Evolutionary conservation across 1,140 invertebrate genomes (phyloP), one percentile per base, ranked within the genome.

Genomic region (Coboldia fuscipes): DNA sequence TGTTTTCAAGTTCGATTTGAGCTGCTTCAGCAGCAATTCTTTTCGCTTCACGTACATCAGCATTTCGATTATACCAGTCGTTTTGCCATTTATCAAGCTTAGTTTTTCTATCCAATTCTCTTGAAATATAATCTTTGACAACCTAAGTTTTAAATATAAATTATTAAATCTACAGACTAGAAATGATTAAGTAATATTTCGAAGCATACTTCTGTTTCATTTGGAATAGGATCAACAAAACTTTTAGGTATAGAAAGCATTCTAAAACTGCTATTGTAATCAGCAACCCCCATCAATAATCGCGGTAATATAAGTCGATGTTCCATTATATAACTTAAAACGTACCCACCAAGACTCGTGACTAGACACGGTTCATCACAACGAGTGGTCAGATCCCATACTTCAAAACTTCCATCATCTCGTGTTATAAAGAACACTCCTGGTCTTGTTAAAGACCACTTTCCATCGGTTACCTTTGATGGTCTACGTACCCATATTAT

Each of bases 241-340:
- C 50, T 48, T 30, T 44, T 41, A 0, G 68, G 68, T 33, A 63
- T 42, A 30, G 59, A 53, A 30, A 68, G 68, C 46, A 70, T 60
- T 37, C 67, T 57, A 15, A 73, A 61, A 24, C 63, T 62, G 9
- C 67, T 69, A 40, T 68, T 70, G 22, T 58, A 61, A 44, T 74
- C 69, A 20, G 58, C 61, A 19, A 67, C 58, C 14, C 60, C 63
- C 12, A 65, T 54, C 8, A 65, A 56, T 42, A 64, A 62, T 41
- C 60, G 53, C 4, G 51, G 50, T 20, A 60, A 41, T 16, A 56
- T 52, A 5, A 63, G 47, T 6, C 54, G 57, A 41, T 66, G 63
- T 33, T 63, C 47, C 18, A 50, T 57, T n/a, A 68, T 52, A n/a
- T 54, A 53, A 1, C 63, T 66, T 7, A 66, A 47, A 21, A 50